These are phyloP conservation scores for Nebria ingens DNA, from an alignment of 1,140 invertebrate species.

Conservation along the genomic window DNA sequence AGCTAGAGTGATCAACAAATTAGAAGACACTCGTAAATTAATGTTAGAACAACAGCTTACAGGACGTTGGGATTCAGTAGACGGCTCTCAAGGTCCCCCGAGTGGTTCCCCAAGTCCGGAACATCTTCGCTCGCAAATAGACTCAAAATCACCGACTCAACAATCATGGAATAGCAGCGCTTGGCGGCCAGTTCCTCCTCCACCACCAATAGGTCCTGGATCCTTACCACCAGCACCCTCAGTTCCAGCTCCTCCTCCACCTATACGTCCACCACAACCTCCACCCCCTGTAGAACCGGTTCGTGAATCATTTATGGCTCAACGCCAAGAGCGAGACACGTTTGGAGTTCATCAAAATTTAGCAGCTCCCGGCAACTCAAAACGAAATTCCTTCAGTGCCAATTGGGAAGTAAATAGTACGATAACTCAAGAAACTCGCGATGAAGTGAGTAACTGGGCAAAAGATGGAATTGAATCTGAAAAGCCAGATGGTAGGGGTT, in stretches of 20 bases:
- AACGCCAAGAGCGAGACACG: constrained; percentile 51
- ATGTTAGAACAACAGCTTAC: constrained; percentile 77
- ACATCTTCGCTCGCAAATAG: constrained; percentile 24
- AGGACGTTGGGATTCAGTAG: constrained; percentile 36
- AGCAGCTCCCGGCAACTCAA: constrained; percentile 36
- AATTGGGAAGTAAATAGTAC: constrained; percentile 53
- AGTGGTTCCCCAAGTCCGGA: constrained; percentile 34
- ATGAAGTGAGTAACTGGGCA: constrained; percentile 37
- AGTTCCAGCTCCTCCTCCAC: constrained; percentile 60
- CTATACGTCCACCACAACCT: constrained; percentile 45
- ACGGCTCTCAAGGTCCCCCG: constrained; percentile 19
- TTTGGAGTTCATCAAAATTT: constrained; percentile 52
- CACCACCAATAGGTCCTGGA: constrained; percentile 51
- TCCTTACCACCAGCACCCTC: constrained; percentile 51
- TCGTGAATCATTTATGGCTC: constrained; percentile 32
- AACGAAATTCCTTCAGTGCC: constrained; percentile 50
- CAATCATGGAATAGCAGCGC: constrained; percentile 28
- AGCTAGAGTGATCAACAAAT: constrained; percentile 58
- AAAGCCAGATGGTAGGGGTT: constrained; percentile 40
- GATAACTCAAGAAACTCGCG: constrained; percentile 36
- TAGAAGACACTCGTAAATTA: constrained; percentile 74
- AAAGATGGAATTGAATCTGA: constrained; percentile 34
- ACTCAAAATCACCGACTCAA: constrained; percentile 19
- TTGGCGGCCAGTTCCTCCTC: constrained; percentile 48
- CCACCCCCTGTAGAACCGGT: constrained; percentile 59